A percentile compares a stretch with the other conserved stretches of the same genome.
These are phyloP conservation scores for Megaustenia siamemsis DNA, from an alignment of 2,888 invertebrate species.

Conservation along the genomic window DNA sequence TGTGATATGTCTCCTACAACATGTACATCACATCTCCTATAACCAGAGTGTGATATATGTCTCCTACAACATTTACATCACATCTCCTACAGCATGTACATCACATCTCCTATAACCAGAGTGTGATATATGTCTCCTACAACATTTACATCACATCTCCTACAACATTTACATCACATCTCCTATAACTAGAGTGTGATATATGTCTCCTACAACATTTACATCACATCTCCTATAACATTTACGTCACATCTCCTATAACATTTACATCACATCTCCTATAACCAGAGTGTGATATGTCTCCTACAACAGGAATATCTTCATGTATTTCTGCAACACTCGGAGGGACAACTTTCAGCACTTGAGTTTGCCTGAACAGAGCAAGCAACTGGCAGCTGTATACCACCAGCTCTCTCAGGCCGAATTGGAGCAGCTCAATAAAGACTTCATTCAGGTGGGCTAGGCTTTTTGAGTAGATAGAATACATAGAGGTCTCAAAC, in stretches of 20 bases:
- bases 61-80: no score
- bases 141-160: no score
- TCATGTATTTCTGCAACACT: constrained; percentile 22
- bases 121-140: no score
- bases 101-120: no score
- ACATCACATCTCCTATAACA: not conserved
- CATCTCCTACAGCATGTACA: no score
- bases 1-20: no score
- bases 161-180: no score
- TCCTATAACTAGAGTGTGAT: not conserved
- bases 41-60: no score
- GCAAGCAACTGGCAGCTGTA: not conserved
- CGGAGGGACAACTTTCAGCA: not conserved
- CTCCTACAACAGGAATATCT: constrained; percentile 6
- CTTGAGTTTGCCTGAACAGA: constrained; percentile 18
- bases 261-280: not conserved
- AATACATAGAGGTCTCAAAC: no score
- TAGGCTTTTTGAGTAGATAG: no score
- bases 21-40: no score
- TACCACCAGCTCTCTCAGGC: constrained; percentile 31
- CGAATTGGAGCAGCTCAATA: not conserved
- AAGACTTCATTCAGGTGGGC: not conserved
- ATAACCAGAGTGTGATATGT: not conserved
- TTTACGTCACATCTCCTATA: not conserved
- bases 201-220: not conserved